Base-by-base conservation (phyloP, 2,888 invertebrate species). In the Cyclophora albipunctata region DNA sequence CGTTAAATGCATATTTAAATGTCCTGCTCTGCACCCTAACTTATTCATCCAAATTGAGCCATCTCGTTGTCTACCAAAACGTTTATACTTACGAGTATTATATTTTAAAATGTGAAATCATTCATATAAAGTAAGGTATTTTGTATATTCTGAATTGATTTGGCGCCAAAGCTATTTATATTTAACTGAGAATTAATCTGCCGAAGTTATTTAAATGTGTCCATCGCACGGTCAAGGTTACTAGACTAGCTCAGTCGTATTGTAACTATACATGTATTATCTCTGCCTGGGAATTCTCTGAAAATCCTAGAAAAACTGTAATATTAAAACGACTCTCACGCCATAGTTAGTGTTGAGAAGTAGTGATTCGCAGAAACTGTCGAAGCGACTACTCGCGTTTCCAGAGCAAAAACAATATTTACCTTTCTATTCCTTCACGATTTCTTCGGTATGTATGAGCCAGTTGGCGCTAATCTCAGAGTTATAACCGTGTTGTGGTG, bases 261-360 rank as follows among this genome's bases (percentile, higher is more conserved):
- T 58, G 59, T 60, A 60, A 57, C 46, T 52, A 53, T 61, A 34
- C 20, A 20, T 20, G 20, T 20, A 20, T 20, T 20, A 20, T 20
- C 20, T 20, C 20, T 20, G 20, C 64, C 62, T 67, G 70, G 70
- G 66, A 74, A 73, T 69, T 73, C 37, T 74, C 67, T 66, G 64
- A 60, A 75, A 75, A 81, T 82, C 82, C 82, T 80, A 70, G 68
- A 67, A 60, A 79, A 83, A 75, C 81, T 85, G 84, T 84, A 85
- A 84, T 73, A 20, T 77, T 54, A 67, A 64, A 69, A 44, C 65
- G 67, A 67, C 69, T 74, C 73, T 43, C 43, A 43, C 72, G 60
- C 58, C 63, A 56, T 55, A 48, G 55, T 54, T 55, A 20, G 20
- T 20, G 20, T 20, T 20, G 20, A 20, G 20, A 20, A 20, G 20